Evolutionary conservation across 2,888 invertebrate genomes (phyloP).

Genomic region (Lathronympha strigana): DNA sequence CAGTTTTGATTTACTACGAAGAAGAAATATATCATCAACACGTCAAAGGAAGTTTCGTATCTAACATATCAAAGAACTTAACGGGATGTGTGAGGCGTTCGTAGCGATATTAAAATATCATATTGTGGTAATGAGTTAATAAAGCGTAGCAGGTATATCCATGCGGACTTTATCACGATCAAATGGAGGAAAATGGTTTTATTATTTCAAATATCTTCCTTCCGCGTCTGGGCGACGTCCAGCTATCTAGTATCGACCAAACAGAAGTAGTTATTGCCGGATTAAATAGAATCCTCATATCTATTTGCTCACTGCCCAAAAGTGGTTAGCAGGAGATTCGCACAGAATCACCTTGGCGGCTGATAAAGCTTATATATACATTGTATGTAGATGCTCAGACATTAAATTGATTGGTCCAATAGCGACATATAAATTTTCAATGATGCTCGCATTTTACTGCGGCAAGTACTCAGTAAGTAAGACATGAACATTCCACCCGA

Average conservation of each 20-base stretch:
- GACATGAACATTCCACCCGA: slow-evolving; percentile 11
- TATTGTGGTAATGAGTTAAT: slow-evolving; percentile 7
- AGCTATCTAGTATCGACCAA: slow-evolving; percentile 34
- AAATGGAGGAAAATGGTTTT: slow-evolving; percentile 6
- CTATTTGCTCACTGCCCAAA: slow-evolving; percentile 46
- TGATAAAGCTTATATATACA: slow-evolving; percentile 45
- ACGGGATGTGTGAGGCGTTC: slow-evolving; percentile 16
- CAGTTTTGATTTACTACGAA: slow-evolving; percentile 30
- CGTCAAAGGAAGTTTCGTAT: slow-evolving; percentile 24
- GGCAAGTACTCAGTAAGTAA: slow-evolving; percentile 9
- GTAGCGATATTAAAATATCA: slow-evolving; percentile 18
- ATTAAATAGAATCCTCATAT: slow-evolving; percentile 50
- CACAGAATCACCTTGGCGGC: slow-evolving; percentile 40
- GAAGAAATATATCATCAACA: slow-evolving; percentile 19
- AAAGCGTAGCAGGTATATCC: slow-evolving; percentile 8
- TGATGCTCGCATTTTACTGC: slow-evolving; percentile 41
- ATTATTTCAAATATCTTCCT: slow-evolving; percentile 27
- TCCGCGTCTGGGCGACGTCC: slow-evolving; percentile 12
- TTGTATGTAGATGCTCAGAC: slow-evolving; percentile 55
- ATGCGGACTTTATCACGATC: background rate
- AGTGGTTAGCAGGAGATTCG: slow-evolving; percentile 49
- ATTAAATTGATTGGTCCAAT: slow-evolving; percentile 56
- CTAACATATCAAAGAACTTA: slow-evolving; percentile 21
- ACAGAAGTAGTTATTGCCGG: slow-evolving; percentile 44
- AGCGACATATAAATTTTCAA: slow-evolving; percentile 53